Evolutionary conservation across 1,140 invertebrate genomes (phyloP).

Genomic region (Uloborus diversus): DNA sequence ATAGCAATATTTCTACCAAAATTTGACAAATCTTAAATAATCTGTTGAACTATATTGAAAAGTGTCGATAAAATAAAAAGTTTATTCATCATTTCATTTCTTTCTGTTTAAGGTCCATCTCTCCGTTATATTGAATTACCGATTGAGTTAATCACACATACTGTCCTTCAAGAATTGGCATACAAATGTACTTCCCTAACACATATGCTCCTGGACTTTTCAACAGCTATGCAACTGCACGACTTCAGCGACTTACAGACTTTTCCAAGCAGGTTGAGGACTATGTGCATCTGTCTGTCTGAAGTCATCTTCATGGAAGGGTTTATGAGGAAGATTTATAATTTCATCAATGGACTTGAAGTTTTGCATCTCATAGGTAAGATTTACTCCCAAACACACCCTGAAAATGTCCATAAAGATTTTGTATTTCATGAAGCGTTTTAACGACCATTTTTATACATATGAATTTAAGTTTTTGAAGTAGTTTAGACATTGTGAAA

Average conservation of each 20-base stretch:
- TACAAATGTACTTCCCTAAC: slow-evolving; percentile 98
- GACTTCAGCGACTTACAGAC: slow-evolving; percentile 99
- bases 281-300: slow-evolving; percentile 96
- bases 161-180: slow-evolving; percentile 94
- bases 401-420: not conserved
- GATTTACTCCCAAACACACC: slow-evolving; percentile 45
- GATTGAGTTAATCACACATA: slow-evolving; percentile 97
- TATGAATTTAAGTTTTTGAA: too few relatives aligned
- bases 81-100: too few relatives aligned
- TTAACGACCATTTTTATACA: too few relatives aligned
- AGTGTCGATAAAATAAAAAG: too few relatives aligned
- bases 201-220: slow-evolving; percentile 96
- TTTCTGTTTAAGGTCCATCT: slow-evolving; percentile 83
- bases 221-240: slow-evolving; percentile 98
- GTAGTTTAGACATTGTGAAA: too few relatives aligned
- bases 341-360: slow-evolving; percentile 99
- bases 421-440: too few relatives aligned
- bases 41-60: too few relatives aligned
- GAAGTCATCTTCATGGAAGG: slow-evolving; percentile 99
- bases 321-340: slow-evolving; percentile 99
- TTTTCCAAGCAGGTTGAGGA: slow-evolving; percentile 97
- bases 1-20: too few relatives aligned
- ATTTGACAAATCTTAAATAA: too few relatives aligned
- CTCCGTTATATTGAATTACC: slow-evolving; percentile 95
- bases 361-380: slow-evolving; percentile 96